phyloP scores from a whole-genome alignment of 2,888 invertebrate genomes.

The Polyploca ridens region DNA sequence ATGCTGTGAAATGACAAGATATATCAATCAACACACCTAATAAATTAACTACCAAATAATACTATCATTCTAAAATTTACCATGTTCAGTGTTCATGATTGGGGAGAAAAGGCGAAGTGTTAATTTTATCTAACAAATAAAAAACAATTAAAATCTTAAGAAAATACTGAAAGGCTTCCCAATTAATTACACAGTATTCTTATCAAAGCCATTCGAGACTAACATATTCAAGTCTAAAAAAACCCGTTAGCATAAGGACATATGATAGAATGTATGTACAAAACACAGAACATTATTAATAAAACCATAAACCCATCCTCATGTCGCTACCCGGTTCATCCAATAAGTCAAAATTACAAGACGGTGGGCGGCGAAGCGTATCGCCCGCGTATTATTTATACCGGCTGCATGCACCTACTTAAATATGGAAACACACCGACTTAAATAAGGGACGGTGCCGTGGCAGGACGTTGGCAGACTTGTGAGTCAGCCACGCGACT shows the following conservation, averaged over 20 bases:
- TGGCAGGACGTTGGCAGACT: conserved; percentile 11
- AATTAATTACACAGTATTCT: too few relatives aligned
- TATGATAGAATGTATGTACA: conserved; percentile 15
- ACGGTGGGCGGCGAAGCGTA: conserved; percentile 62
- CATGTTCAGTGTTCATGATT: too few relatives aligned
- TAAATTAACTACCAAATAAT: too few relatives aligned
- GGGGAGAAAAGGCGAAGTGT: too few relatives aligned
- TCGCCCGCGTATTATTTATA: conserved; percentile 69
- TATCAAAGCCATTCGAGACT: too few relatives aligned
- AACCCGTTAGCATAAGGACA: neutral
- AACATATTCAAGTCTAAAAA: neutral
- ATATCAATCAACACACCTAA: too few relatives aligned
- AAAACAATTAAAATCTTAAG: too few relatives aligned
- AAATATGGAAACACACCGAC: conserved; percentile 39
- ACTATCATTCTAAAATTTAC: too few relatives aligned
- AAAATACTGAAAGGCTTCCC: too few relatives aligned
- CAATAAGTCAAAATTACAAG: conserved; percentile 76
- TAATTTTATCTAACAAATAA: too few relatives aligned
- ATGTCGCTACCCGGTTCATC: conserved; percentile 41
- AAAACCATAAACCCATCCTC: conserved; percentile 36
- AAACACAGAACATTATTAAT: conserved; percentile 26
- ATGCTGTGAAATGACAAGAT: too few relatives aligned
- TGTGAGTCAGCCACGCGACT: neutral
- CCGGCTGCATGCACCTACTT: conserved; percentile 63
- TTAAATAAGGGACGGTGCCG: conserved; percentile 19